Percentiles rank a stretch among this genome's conserved stretches.
These are phyloP conservation scores for Zeugodacus cucurbitae DNA, from an alignment of 1,140 invertebrate species.

Conservation along the genomic window DNA sequence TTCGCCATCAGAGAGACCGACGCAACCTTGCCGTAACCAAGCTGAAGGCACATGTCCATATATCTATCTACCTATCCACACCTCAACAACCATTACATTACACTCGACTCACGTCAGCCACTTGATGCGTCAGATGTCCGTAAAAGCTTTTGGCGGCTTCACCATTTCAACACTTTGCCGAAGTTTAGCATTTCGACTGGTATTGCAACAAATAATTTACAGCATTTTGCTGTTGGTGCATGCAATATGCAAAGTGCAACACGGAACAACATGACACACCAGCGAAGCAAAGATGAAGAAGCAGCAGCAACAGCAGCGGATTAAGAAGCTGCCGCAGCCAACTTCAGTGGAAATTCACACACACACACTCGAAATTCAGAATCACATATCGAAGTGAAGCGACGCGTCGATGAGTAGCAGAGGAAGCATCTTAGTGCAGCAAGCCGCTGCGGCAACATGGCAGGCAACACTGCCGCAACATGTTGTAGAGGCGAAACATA, in stretches of 20 bases:
- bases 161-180: neutral
- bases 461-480: neutral
- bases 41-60: neutral
- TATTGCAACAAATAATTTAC: conserved; percentile 37
- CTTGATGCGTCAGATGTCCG: conserved; percentile 33
- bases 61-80: neutral
- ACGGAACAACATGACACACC: neutral
- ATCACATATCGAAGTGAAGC: conserved; percentile 14
- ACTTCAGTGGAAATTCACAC: neutral
- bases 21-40: neutral
- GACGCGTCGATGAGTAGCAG: neutral
- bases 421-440: neutral
- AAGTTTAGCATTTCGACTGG: neutral
- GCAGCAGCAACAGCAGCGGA: neutral
- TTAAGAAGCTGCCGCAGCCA: neutral
- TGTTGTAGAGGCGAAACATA: neutral
- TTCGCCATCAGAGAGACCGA: neutral
- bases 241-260: conserved; percentile 37
- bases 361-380: conserved; percentile 7
- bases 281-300: neutral
- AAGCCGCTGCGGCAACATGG: neutral
- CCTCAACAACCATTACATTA: neutral
- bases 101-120: conserved; percentile 3
- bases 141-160: conserved; percentile 4
- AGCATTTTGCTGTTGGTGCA: conserved; percentile 14